phyloP scores from a whole-genome alignment of 2,113 vertebrate species.

The Origma solitaria region DNA sequence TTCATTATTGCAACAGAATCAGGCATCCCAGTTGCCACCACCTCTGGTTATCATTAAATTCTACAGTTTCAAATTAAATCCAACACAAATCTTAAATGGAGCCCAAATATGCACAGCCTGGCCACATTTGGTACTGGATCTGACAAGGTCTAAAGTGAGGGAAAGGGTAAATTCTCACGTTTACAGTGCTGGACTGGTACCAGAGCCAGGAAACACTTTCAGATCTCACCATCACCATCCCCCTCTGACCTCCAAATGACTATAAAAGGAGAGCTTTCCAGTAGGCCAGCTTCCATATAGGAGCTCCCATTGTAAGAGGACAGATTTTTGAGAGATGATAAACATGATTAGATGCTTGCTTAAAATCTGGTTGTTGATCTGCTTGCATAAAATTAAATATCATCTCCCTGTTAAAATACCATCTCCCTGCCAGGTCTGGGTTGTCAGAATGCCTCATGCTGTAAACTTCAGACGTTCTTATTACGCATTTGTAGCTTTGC shows the following conservation, averaged over 20 bases:
- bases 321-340: not conserved
- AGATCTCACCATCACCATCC: not conserved
- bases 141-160: not conserved
- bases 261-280: not conserved
- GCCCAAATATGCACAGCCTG: not conserved
- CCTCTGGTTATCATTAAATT: not conserved
- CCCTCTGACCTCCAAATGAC: not conserved
- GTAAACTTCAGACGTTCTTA: not conserved
- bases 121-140: not conserved
- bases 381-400: not conserved
- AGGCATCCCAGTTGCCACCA: not conserved
- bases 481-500: not conserved
- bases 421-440: not conserved
- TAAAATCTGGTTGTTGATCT: not conserved
- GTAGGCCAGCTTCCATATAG: not conserved
- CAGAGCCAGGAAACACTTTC: not conserved
- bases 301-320: not conserved
- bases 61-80: not conserved
- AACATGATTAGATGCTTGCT: not conserved
- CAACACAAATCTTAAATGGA: not conserved
- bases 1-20: not conserved
- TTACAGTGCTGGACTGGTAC: not conserved
- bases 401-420: not conserved
- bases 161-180: not conserved
- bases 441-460: not conserved